phyloP scores from a whole-genome alignment of 2,888 invertebrate genomes.

The Nomada goodeniana region DNA sequence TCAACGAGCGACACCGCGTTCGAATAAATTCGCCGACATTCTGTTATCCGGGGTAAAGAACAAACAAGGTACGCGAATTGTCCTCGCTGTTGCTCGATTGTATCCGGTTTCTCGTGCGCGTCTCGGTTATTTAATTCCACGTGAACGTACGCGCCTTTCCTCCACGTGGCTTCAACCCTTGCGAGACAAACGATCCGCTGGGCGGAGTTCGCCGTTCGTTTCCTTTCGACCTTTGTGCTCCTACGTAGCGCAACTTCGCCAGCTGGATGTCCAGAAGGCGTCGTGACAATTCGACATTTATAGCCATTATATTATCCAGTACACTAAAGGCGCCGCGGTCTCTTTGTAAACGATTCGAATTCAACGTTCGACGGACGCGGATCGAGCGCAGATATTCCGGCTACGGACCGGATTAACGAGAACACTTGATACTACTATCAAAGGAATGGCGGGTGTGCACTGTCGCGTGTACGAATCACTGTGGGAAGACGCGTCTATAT shows the following conservation, averaged over 20 bases:
- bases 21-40: constrained; percentile 12
- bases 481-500: neutral
- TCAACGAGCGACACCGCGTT: too few species aligned
- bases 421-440: neutral
- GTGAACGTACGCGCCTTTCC: constrained; percentile 51
- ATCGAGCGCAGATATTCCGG: neutral
- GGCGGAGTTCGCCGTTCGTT: constrained; percentile 79
- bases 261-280: constrained; percentile 78
- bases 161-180: constrained; percentile 82
- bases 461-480: neutral
- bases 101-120: constrained; percentile 4
- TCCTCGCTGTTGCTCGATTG: constrained; percentile 21
- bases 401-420: too few species aligned
- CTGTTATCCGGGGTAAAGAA: neutral
- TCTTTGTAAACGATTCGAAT: neutral
- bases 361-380: neutral
- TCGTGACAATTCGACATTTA: constrained; percentile 62
- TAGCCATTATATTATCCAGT: constrained; percentile 49
- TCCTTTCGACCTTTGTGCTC: constrained; percentile 76
- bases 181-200: constrained; percentile 80
- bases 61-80: constrained; percentile 24
- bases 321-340: constrained; percentile 20
- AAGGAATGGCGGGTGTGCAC: neutral
- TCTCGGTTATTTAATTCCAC: constrained; percentile 35
- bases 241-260: constrained; percentile 67